A percentile compares a stretch with the other conserved stretches of the same genome.
These are phyloP conservation scores for Acanthosepion lycidas DNA, from an alignment of 2,888 invertebrate genomes.

Conservation along the genomic window DNA sequence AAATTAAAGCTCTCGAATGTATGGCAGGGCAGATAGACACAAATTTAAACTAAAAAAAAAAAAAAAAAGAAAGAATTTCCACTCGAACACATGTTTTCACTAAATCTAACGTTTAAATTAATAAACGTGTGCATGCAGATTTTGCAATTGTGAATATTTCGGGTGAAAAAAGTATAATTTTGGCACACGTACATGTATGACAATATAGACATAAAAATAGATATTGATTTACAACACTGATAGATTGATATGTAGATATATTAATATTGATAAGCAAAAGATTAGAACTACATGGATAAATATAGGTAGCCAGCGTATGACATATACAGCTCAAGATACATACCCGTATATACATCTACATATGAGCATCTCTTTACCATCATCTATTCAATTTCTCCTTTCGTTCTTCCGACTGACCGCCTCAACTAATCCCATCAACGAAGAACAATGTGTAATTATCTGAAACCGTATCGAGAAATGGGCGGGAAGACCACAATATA, in stretches of 20 bases:
- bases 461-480: slow-evolving; percentile 6
- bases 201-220: neutral
- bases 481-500: neutral
- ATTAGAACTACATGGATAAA: too few relatives aligned
- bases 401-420: neutral
- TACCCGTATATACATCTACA: neutral
- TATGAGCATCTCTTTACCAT: neutral
- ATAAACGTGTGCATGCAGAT: too few relatives aligned
- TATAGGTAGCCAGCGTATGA: too few relatives aligned
- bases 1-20: too few relatives aligned
- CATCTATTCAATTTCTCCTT: neutral
- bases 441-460: neutral
- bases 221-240: neutral
- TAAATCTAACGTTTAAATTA: too few relatives aligned
- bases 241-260: neutral
- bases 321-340: neutral
- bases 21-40: too few relatives aligned
- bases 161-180: too few relatives aligned
- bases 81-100: too few relatives aligned
- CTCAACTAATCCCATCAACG: neutral
- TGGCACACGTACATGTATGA: neutral
- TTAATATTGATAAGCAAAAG: neutral
- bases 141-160: too few relatives aligned
- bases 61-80: too few relatives aligned
- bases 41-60: too few relatives aligned